Conservation (phyloP, 2,113 vertebrate genomes). For the Bungarus multicinctus region DNA sequence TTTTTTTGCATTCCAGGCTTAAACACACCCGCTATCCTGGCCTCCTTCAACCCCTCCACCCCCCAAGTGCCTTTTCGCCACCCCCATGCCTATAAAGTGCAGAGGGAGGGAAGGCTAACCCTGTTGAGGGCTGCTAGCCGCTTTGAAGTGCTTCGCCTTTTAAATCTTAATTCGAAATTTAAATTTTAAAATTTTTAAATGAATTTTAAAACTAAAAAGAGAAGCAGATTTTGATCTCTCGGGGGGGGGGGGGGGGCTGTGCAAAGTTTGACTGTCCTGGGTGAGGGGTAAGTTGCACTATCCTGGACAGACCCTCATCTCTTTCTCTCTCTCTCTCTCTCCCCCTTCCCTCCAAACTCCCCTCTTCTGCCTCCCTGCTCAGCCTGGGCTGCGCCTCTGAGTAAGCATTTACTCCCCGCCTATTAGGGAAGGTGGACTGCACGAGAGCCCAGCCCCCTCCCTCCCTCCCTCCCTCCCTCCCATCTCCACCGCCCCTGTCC, state of each 20-base stretch:
- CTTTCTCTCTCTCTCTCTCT: neutral
- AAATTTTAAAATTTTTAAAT: no score
- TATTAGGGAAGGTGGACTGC: slow-evolving; percentile 43
- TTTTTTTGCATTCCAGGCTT: neutral
- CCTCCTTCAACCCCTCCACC: neutral
- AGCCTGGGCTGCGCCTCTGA: slow-evolving; percentile 53
- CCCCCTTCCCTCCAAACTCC: slow-evolving; percentile 16
- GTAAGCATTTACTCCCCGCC: slow-evolving; percentile 59
- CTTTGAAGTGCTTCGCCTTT: neutral
- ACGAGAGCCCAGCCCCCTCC: slow-evolving; percentile 26
- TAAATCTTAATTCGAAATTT: no score
- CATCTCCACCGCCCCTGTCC: slow-evolving; percentile 25
- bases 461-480: neutral
- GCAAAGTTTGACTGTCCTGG: no score
- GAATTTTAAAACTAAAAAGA: neutral
- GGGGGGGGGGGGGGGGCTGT: neutral
- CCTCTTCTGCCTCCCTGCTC: slow-evolving; percentile 34
- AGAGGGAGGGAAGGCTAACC: neutral
- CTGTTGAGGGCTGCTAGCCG: neutral
- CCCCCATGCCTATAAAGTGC: neutral
- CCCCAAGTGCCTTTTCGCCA: neutral
- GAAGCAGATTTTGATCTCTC: neutral
- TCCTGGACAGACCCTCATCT: neutral
- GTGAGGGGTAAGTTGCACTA: no score
- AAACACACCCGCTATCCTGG: no score